These are phyloP conservation scores for Sinocyclocheilus maitianheensis DNA, from an alignment of 2,113 vertebrate species.

Conservation along the genomic window DNA sequence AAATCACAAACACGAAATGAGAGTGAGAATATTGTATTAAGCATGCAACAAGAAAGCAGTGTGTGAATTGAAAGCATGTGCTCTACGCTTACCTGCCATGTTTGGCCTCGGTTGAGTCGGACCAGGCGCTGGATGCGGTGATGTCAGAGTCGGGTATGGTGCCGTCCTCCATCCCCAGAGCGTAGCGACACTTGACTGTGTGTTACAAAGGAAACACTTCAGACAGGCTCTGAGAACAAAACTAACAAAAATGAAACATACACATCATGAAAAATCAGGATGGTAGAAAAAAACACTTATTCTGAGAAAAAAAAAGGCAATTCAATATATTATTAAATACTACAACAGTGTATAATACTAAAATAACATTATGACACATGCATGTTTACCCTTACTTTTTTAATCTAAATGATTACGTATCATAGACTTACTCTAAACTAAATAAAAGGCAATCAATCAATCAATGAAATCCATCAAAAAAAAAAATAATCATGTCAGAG, in stretches of 20 bases:
- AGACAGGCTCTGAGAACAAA: not conserved
- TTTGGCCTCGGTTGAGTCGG: constrained; percentile 90
- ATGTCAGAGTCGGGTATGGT: constrained; percentile 88
- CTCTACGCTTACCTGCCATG: constrained; percentile 81
- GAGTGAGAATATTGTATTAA: not conserved
- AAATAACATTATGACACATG: not conserved
- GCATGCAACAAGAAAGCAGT: not conserved
- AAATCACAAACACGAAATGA: constrained; percentile 20
- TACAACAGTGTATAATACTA: not conserved
- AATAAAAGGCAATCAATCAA: too few species aligned
- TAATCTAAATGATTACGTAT: not conserved
- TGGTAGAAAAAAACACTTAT: too few species aligned
- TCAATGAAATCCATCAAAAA: too few species aligned
- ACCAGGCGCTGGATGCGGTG: constrained; percentile 90
- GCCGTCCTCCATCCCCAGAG: constrained; percentile 92
- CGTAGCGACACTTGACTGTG: constrained; percentile 88
- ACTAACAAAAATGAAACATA: not conserved
- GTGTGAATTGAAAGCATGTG: not conserved
- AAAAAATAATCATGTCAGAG: too few species aligned
- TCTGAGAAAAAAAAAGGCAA: not conserved
- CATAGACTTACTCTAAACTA: too few species aligned
- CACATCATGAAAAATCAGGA: not conserved
- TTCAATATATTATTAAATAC: not conserved
- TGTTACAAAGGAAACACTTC: constrained; percentile 13
- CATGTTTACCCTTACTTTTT: too few species aligned